Evolutionary conservation across 1,140 invertebrate genomes (phyloP).

Genomic region (Manduca sexta): DNA sequence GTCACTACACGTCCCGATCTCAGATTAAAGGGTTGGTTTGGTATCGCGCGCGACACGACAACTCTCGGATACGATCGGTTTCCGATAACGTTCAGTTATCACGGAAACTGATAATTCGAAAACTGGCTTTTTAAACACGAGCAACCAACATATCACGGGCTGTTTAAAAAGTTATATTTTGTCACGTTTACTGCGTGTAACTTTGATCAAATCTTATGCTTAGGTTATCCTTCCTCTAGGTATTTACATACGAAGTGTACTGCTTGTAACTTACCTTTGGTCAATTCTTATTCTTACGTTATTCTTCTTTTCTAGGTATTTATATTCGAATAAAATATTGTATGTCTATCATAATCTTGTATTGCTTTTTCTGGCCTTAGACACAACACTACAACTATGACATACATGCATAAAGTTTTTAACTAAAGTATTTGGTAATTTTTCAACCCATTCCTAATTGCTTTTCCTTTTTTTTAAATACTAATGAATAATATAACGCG

Average conservation of each 20-base stretch:
- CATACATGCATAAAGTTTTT: no score
- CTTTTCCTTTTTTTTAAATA: no score
- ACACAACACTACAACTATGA: no score
- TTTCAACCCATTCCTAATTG: no score
- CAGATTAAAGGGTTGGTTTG: conserved; percentile 38
- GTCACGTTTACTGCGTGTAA: neutral
- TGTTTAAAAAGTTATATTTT: neutral
- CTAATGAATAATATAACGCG: no score
- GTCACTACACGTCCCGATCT: conserved; percentile 25
- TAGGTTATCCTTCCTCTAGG: no score
- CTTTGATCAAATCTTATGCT: no score
- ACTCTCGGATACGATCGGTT: conserved; percentile 25
- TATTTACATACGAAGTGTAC: no score
- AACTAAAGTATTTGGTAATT: no score
- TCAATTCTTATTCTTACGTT: neutral
- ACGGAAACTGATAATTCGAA: conserved; percentile 19
- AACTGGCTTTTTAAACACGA: neutral
- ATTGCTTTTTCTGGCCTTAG: no score
- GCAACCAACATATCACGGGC: neutral
- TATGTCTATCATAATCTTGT: no score
- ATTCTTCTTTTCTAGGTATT: neutral
- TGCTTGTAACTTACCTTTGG: neutral
- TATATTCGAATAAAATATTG: no score
- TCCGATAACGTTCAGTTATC: conserved; percentile 30
- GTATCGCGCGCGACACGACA: conserved; percentile 27